These are phyloP conservation scores for Cybosia mesomella DNA, from an alignment of 2,888 invertebrate genomes.

Conservation along the genomic window DNA sequence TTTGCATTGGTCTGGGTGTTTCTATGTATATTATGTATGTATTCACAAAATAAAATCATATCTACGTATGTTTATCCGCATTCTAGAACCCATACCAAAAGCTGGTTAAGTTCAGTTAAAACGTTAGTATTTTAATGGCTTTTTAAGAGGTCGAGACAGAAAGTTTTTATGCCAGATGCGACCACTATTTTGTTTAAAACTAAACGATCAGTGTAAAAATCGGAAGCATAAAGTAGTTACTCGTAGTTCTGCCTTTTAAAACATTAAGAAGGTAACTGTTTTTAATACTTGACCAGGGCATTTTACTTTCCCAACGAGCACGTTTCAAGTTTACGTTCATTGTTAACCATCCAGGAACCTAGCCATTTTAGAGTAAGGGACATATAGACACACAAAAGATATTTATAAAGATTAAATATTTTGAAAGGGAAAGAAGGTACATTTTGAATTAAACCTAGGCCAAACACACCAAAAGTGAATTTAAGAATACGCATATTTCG, in stretches of 20 bases:
- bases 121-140: no score
- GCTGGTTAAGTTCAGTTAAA: no score
- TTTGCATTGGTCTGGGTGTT: no score
- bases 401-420: no score
- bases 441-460: background rate
- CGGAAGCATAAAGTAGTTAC: background rate
- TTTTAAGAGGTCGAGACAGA: no score
- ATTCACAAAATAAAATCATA: no score
- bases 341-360: no score
- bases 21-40: no score
- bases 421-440: no score
- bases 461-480: background rate
- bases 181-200: background rate
- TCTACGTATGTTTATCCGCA: no score
- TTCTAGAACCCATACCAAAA: no score
- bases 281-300: background rate
- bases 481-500: slow-evolving; percentile 14
- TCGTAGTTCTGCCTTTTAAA: slow-evolving; percentile 4
- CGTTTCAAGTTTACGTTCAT: slow-evolving; percentile 49
- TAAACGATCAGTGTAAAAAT: background rate
- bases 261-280: slow-evolving; percentile 8
- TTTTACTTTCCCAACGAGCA: slow-evolving; percentile 44
- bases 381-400: background rate
- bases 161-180: slow-evolving; percentile 1
- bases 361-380: background rate